Percentiles rank a stretch among this genome's conserved stretches.
phyloP scores from a whole-genome alignment of 2,888 invertebrate genomes.

The Trilocha varians region DNA sequence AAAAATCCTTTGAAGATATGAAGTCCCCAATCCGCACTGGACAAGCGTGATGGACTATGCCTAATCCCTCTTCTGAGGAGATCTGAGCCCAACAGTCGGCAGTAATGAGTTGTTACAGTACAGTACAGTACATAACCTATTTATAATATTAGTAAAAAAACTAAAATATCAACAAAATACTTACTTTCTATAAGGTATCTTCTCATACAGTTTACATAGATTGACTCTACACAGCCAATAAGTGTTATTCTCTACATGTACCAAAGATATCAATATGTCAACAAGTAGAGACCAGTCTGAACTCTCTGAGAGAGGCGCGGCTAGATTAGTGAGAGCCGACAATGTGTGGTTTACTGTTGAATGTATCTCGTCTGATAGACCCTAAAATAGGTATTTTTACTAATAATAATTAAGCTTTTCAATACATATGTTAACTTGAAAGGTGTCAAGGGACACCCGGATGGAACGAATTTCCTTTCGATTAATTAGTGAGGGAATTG shows the following conservation, averaged over 20 bases:
- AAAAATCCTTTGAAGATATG: too few species aligned
- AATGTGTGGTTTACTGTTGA: slow-evolving; percentile 83
- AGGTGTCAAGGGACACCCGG: too few species aligned
- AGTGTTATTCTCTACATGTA: slow-evolving; percentile 78
- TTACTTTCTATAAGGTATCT: slow-evolving; percentile 55
- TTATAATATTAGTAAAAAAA: too few species aligned
- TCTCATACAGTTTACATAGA: slow-evolving; percentile 52
- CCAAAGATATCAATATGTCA: slow-evolving; percentile 75
- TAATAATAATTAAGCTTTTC: background rate
- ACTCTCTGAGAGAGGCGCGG: slow-evolving; percentile 76
- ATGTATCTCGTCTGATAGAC: slow-evolving; percentile 82
- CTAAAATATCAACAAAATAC: slow-evolving; percentile 15
- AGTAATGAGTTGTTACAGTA: too few species aligned
- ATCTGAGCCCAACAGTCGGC: too few species aligned
- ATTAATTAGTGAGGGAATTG: too few species aligned
- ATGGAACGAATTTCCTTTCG: too few species aligned
- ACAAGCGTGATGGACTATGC: too few species aligned
- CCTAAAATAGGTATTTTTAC: slow-evolving; percentile 52
- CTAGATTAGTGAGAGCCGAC: slow-evolving; percentile 72
- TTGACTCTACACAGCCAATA: slow-evolving; percentile 90
- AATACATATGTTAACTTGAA: background rate
- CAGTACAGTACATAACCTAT: too few species aligned
- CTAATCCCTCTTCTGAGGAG: too few species aligned
- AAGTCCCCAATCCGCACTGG: too few species aligned
- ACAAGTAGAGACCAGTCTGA: slow-evolving; percentile 70